Percentiles rank a stretch among this genome's conserved stretches.
These are phyloP conservation scores for Mus pahari DNA, from an alignment of 2,113 vertebrate genomes.

Conservation along the genomic window DNA sequence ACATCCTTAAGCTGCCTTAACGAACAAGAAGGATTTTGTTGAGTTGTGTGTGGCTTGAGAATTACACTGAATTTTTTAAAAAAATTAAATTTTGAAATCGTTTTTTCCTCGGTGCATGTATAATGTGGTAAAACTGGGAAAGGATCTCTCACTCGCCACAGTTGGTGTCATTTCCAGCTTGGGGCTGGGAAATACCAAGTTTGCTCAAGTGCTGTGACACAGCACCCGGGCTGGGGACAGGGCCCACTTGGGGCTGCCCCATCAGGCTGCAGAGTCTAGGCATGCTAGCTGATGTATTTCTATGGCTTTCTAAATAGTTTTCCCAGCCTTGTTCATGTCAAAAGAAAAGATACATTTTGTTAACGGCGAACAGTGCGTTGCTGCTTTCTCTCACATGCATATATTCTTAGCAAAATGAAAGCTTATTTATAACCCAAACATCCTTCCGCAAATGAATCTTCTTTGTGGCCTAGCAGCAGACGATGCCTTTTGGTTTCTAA, in stretches of 20 bases:
- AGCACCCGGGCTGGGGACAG: not conserved
- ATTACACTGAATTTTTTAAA: not conserved
- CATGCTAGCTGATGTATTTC: not conserved
- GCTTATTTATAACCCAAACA: conserved; percentile 6
- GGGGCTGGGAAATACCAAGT: not conserved
- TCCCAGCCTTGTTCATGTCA: not conserved
- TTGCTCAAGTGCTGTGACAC: not conserved
- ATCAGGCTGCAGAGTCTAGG: not conserved
- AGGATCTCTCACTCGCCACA: not conserved
- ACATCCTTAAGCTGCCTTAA: not conserved
- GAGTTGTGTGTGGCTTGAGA: conserved; percentile 13
- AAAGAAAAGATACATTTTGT: conserved; percentile 34
- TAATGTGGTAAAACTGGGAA: not conserved
- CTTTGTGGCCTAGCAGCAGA: not conserved
- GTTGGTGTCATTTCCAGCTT: not conserved
- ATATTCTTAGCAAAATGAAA: conserved; percentile 35
- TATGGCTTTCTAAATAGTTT: not conserved
- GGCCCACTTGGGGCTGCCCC: not conserved
- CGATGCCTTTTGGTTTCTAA: conserved; percentile 20
- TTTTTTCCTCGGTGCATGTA: not conserved
- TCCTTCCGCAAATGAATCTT: not conserved
- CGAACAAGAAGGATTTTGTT: conserved; percentile 25
- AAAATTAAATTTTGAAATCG: not conserved
- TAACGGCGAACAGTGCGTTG: not conserved
- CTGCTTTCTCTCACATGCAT: not conserved